phyloP scores from a whole-genome alignment of 2,113 vertebrate species.

The Tenrec ecaudatus region DNA sequence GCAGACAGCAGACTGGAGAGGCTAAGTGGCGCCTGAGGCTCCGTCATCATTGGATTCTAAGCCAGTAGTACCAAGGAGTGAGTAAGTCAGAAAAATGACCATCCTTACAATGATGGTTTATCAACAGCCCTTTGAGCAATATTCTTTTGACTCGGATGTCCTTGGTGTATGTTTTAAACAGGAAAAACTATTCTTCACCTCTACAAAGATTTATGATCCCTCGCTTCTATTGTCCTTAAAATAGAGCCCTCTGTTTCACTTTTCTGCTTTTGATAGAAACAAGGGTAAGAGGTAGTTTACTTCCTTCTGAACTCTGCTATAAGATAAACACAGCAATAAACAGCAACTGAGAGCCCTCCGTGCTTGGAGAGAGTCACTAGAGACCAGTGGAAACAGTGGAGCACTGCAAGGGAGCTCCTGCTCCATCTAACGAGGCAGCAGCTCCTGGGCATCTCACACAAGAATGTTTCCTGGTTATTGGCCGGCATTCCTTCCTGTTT shows the following conservation, averaged over 20 bases:
- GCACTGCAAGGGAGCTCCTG: neutral
- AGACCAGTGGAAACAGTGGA: neutral
- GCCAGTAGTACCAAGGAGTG: neutral
- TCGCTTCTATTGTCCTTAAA: neutral
- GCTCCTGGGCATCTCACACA: too few species aligned
- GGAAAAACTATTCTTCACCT: neutral
- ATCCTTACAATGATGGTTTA: neutral
- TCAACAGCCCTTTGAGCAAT: neutral
- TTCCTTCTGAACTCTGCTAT: neutral
- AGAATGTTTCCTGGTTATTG: too few species aligned
- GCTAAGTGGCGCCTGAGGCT: neutral
- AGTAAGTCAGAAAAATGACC: neutral
- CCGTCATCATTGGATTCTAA: neutral
- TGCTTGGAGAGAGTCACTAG: neutral
- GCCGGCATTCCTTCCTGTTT: too few species aligned
- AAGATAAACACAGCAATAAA: neutral
- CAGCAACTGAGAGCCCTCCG: neutral
- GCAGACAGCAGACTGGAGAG: neutral
- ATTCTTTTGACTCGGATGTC: neutral
- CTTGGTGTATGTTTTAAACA: neutral
- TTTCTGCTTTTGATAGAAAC: neutral
- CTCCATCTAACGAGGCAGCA: neutral
- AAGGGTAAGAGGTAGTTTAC: neutral
- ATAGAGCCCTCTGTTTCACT: neutral
- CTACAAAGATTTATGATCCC: neutral